Base-by-base conservation (phyloP, 1,140 invertebrate species). In the Berghia stephanieae region DNA sequence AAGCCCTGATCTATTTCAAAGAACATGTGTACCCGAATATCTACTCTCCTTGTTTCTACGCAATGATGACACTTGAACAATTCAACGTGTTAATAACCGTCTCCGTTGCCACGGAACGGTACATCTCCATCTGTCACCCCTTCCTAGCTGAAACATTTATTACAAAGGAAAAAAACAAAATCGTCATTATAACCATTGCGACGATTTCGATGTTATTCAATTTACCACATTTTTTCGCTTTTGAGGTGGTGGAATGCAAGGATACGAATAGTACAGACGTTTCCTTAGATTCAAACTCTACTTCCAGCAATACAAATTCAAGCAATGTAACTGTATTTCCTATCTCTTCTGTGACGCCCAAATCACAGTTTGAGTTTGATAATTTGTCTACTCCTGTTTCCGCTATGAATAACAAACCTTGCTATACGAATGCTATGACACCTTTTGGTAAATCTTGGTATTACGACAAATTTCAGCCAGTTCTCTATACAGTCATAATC, bases 81-180 rank as follows among this genome's bases (percentile, higher is more conserved):
- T 80, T 80, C 66, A 88, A 88, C 68, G 87, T 88, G 10, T 89
- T 87, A 87, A 79, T 87, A 27, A 89, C 88, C 0, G 87, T 89
- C 2, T 82, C 84, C 3, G 87, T 88, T n/a, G 86, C 86, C 5
- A 78, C 87, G 57, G 88, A 89, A 74, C 81, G 86, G 3, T 88
- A 85, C 76, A 87, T 88, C 49, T 83, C 87, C 36, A 87, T 88
- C 46, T 88, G 87, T 71, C 84, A 85, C 75, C 87, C 87, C 31
- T 86, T 88, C 67, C 83, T 71, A 63, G 83, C 87, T 1, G 75
- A 80, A n/a, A 79, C 81, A 34, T 76, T 86, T 44, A 84, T 83
- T 77, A 86, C 83, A 4, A 81, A 83, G 38, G 76, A 68, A 10
- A 86, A 84, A 44, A 84, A 85, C 8, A 81, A 81, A 42, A 67